Evolutionary conservation across 2,888 invertebrate species (phyloP), one percentile per base, ranked within the genome.

Genomic region (Zootermopsis nevadensis): DNA sequence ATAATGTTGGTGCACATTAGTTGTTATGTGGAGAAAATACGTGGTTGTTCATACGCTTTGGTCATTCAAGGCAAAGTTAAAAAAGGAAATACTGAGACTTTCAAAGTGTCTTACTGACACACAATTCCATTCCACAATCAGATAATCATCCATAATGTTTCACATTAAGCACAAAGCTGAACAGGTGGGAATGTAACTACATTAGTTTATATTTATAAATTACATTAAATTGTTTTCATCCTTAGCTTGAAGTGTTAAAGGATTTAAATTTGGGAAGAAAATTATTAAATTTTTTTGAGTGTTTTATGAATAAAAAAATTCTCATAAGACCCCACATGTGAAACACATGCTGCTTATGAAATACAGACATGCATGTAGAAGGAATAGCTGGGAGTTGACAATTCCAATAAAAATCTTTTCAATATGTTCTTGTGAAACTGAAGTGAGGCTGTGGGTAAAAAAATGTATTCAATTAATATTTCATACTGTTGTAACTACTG

Each of bases 331-430:
- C n/a, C 27, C 27, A 69, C 33, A 69, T 69, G 31, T 31, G 31
- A 69, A 33, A 69, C 22, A 22, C 33, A 12, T 33, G 30, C 6
- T 27, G n/a, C 4, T 60, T 27, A 69, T 33, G n/a, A 74, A 74
- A 74, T 33, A n/a, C 27, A 74, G 12, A 6, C 74, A 74, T 74
- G 42, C 74, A 38, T 74, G n/a, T 74, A n/a, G 74, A 74, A 74
- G 74, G 74, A n/a, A 35, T 30, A 38, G 38, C 38, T n/a, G 42
- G 69, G 69, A 69, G 31, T 8, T 69, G 33, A 0, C 10, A 60
- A 27, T 60, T 60, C 10, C 0, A 60, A 10, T 53, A 27, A n/a
- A 15, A 60, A 27, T n/a, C n/a, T n/a, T 60, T 60, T 60, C 27
- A 27, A 60, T 27, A 4, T 60, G 60, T 60, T 31, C 33, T 33